Base-by-base conservation (phyloP, 1,140 invertebrate genomes). In the Polypedilum vanderplanki region DNA sequence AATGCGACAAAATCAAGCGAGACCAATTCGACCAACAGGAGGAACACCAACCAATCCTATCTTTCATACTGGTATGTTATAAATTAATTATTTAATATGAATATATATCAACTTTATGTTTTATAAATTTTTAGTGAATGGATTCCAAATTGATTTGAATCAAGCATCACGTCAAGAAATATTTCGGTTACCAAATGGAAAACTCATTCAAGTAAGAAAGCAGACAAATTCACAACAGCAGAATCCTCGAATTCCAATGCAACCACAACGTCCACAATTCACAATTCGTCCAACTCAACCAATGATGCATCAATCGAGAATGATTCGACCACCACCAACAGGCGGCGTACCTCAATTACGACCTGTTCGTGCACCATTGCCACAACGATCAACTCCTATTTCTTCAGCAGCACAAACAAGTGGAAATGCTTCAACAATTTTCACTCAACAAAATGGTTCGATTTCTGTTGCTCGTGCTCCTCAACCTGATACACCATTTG, bases 61-160 rank as follows among this genome's bases (percentile, higher is more conserved):
- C 5, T 70, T 18, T 20, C 65, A 70, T 70, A 70, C 65, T 20
- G 46, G 46, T 57, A 57, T 57, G 4, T n/a, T 57, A 57, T 12
- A 57, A 57, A 57, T n/a, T 57, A n/a, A 46, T 41, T 8, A 46
- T 46, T 3, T 57, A n/a, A 4, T 4, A 57, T 57, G 46, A 46
- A 57, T 46, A 46, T 8, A 10, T 10, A 46, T 10, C 41, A 57
- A 57, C 12, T 57, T 33, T 33, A 33, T n/a, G n/a, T n/a, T 33
- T 33, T 33, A 33, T 4, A 57, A 57, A n/a, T n/a, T 57, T 57
- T 57, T n/a, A 57, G 81, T 82, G 7, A 82, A 81, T 46, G 81
- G 81, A 0, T 83, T 77, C 75, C 80, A 81, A 0, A 81, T 83
- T 41, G 81, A 83, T 76, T 76, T 83, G n/a, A 83, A 83, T 76